Conservation (phyloP, 1,140 invertebrate genomes). For the Alviniconcha marisindica region DNA sequence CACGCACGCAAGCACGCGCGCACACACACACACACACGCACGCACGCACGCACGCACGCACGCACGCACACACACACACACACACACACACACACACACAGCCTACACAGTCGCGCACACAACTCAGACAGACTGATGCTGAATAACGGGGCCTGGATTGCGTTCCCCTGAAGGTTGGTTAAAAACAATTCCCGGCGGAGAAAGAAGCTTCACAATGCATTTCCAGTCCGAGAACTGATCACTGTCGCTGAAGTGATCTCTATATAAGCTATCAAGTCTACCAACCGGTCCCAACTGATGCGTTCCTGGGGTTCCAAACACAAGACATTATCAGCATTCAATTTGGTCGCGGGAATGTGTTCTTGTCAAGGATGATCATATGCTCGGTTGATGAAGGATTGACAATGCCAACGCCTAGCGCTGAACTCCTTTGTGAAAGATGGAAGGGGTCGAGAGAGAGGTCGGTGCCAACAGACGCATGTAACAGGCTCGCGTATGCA, state of each 20-base stretch:
- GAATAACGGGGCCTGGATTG: background rate
- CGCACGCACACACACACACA: slow-evolving; percentile 14
- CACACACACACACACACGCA: slow-evolving; percentile 1
- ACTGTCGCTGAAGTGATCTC: slow-evolving; percentile 55
- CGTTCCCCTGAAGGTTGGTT: background rate
- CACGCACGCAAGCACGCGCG: slow-evolving; percentile 1
- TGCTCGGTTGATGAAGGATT: no score
- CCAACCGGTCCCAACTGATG: no score
- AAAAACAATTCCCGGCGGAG: background rate
- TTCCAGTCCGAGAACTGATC: background rate
- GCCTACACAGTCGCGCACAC: background rate
- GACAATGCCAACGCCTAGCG: no score
- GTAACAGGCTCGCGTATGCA: no score
- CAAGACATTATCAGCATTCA: no score
- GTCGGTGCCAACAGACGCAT: no score
- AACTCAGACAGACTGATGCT: background rate
- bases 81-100: slow-evolving; percentile 5
- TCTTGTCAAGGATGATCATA: no score
- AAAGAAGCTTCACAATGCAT: background rate
- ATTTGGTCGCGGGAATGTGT: no score
- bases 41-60: slow-evolving; percentile 15
- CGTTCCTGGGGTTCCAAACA: no score
- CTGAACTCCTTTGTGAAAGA: no score
- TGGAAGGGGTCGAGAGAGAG: no score
- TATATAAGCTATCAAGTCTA: background rate